phyloP scores from a whole-genome alignment of 2,113 vertebrate species.

The Holacanthus passer region DNA sequence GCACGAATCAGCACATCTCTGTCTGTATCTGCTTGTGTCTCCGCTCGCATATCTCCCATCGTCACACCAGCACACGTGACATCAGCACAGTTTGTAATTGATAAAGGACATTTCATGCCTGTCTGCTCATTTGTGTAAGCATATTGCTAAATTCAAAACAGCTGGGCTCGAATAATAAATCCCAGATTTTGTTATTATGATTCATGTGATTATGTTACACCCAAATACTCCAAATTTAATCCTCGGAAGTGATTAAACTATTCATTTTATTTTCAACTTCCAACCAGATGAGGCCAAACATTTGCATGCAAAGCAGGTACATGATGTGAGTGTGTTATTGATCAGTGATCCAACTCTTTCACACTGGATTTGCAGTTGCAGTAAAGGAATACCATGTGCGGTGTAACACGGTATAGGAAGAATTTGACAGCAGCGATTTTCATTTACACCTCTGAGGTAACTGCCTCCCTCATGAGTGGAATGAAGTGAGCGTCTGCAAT shows the following conservation, averaged over 20 bases:
- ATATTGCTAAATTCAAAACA: background rate
- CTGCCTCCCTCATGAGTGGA: background rate
- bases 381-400: background rate
- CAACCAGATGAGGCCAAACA: background rate
- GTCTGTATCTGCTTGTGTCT: background rate
- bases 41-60: background rate
- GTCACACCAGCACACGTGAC: background rate
- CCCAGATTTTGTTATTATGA: background rate
- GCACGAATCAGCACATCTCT: background rate
- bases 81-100: background rate
- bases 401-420: background rate
- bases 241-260: background rate
- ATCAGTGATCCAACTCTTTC: background rate
- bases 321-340: background rate
- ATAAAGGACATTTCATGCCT: background rate
- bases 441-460: constrained; percentile 31
- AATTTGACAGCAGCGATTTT: background rate
- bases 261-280: background rate
- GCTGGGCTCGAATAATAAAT: background rate
- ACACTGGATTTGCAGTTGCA: background rate
- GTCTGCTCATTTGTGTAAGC: background rate
- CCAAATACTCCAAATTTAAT: background rate
- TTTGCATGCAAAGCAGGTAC: background rate
- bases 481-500: constrained; percentile 21
- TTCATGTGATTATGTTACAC: background rate